phyloP scores from a whole-genome alignment of 2,113 vertebrate genomes.

The Sarotherodon lohbergeri region DNA sequence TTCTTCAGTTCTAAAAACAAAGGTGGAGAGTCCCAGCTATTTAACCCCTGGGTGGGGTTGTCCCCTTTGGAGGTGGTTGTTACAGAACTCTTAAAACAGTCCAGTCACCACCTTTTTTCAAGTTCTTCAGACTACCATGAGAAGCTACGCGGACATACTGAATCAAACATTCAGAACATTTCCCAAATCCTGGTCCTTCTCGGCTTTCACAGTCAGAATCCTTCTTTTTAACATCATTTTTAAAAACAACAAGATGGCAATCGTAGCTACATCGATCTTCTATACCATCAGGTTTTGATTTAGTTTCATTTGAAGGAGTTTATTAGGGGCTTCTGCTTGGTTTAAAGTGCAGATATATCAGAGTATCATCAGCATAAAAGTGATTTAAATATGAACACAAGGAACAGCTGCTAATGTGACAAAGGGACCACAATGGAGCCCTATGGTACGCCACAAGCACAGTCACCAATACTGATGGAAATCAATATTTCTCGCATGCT shows the following conservation, averaged over 20 bases:
- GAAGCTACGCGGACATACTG: not conserved
- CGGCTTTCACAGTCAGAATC: not conserved
- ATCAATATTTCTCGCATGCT: not conserved
- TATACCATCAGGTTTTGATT: not conserved
- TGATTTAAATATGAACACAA: not conserved
- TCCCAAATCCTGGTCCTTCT: not conserved
- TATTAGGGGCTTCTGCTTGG: not conserved
- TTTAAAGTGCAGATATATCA: not conserved
- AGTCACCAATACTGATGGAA: not conserved
- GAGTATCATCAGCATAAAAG: not conserved
- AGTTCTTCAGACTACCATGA: not conserved
- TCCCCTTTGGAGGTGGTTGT: not conserved
- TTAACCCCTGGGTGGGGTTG: not conserved
- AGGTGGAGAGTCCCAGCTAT: not conserved
- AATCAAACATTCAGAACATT: not conserved
- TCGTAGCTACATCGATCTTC: fast-evolving
- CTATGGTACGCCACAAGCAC: not conserved
- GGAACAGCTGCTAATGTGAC: not conserved
- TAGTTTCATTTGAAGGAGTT: not conserved
- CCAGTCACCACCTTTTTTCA: not conserved
- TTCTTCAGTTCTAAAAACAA: not conserved
- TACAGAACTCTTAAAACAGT: not conserved
- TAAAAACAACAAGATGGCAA: not conserved
- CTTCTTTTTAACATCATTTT: not conserved
- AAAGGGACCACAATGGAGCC: not conserved